These are phyloP conservation scores for Musca vetustissima DNA, from an alignment of 1,140 invertebrate genomes.

Conservation along the genomic window DNA sequence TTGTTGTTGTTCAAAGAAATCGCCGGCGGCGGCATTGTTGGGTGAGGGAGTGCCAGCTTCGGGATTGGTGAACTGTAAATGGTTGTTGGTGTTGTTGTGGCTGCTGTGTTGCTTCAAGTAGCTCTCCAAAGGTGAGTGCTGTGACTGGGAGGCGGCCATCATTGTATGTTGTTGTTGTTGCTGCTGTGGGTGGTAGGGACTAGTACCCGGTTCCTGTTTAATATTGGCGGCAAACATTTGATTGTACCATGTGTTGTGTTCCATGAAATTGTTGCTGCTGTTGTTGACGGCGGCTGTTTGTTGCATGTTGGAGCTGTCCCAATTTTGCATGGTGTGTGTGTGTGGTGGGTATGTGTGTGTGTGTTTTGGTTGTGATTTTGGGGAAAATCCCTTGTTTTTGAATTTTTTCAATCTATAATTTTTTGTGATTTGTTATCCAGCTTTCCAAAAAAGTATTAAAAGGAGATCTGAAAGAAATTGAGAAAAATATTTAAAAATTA, in stretches of 20 bases:
- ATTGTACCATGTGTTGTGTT: conserved; percentile 52
- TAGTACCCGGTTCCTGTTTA: conserved; percentile 44
- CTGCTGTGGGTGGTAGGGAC: too few species aligned
- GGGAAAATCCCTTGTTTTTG: background rate
- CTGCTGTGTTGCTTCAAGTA: conserved; percentile 45
- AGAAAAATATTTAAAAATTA: background rate
- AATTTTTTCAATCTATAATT: background rate
- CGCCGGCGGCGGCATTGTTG: conserved; percentile 13
- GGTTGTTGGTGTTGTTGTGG: conserved; percentile 34
- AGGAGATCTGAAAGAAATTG: conserved; percentile 15
- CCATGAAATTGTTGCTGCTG: conserved; percentile 42
- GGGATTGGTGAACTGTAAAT: too few species aligned
- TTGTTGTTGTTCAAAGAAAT: conserved; percentile 30
- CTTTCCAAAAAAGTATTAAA: background rate
- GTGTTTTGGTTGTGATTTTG: conserved; percentile 28
- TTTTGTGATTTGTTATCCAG: too few species aligned
- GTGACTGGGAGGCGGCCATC: background rate
- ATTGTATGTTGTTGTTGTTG: too few species aligned
- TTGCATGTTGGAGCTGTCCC: conserved; percentile 43
- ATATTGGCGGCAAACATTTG: conserved; percentile 49
- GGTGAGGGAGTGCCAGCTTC: too few species aligned
- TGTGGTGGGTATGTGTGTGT: conserved; percentile 11
- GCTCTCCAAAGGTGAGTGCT: conserved; percentile 39
- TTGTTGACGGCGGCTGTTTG: conserved; percentile 36
- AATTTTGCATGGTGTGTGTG: conserved; percentile 48